Evolutionary conservation across 2,113 vertebrate species (phyloP).

Genomic region (Labeo catla): DNA sequence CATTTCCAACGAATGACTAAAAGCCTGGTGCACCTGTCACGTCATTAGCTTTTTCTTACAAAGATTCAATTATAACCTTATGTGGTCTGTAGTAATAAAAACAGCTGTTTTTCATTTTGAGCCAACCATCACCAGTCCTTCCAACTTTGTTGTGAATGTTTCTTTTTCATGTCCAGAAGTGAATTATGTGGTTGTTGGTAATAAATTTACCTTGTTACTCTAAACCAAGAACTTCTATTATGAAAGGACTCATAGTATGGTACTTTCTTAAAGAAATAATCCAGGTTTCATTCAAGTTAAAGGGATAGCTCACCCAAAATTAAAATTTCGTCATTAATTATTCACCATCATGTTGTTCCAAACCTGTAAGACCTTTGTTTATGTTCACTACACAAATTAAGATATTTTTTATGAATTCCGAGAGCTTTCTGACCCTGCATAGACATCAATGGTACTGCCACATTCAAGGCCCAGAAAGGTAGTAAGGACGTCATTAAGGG

Average conservation of each 20-base stretch:
- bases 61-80: conserved; percentile 64
- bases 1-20: conserved; percentile 62
- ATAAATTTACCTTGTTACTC: conserved; percentile 7
- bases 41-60: conserved; percentile 68
- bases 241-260: not conserved
- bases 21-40: conserved; percentile 68
- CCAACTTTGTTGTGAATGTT: not conserved
- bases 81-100: conserved; percentile 36
- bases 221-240: not conserved
- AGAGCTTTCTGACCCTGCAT: no score
- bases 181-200: conserved; percentile 30
- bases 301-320: no score
- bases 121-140: conserved; percentile 10
- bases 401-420: no score
- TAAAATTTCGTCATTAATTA: no score
- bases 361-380: no score
- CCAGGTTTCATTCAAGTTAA: not conserved
- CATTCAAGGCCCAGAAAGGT: no score
- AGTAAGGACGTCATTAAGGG: no score
- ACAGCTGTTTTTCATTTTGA: conserved; percentile 58
- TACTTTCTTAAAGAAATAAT: not conserved
- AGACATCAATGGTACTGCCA: no score
- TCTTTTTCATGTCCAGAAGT: conserved; percentile 20
- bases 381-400: no score
- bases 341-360: no score